Conservation (phyloP, 1,140 invertebrate species). For the Zaprionus davidi region DNA sequence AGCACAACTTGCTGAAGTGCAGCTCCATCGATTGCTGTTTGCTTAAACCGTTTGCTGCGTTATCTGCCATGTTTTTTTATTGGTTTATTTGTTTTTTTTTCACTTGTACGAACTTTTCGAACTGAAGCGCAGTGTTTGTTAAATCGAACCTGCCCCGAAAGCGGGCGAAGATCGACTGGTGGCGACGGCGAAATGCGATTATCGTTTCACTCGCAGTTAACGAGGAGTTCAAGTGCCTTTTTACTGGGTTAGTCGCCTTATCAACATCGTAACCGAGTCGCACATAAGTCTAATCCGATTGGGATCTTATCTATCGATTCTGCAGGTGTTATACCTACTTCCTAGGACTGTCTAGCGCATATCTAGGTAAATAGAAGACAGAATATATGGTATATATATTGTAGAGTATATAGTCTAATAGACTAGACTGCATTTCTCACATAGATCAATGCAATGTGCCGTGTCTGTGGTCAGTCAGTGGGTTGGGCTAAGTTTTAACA, state of each 20-base stretch:
- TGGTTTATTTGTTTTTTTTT: constrained; percentile 11
- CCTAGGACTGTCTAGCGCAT: neutral
- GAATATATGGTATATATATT: neutral
- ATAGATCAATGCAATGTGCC: neutral
- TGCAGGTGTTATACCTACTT: neutral
- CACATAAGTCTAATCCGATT: constrained; percentile 18
- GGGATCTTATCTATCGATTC: constrained; percentile 26
- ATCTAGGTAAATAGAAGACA: neutral
- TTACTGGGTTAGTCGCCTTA: constrained; percentile 11
- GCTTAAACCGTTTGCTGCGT: constrained; percentile 39
- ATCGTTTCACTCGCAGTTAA: constrained; percentile 25
- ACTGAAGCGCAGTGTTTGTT: neutral
- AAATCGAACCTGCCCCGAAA: constrained; percentile 3
- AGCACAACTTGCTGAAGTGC: constrained; percentile 67
- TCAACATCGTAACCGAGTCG: constrained; percentile 28
- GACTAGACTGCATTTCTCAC: neutral
- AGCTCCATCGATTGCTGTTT: constrained; percentile 53
- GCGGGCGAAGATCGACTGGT: constrained; percentile 21
- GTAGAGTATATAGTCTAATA: neutral
- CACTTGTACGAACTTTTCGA: neutral
- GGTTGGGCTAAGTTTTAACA: neutral
- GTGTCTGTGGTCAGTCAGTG: constrained; percentile 28
- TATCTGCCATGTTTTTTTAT: constrained; percentile 52
- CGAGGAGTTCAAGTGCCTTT: constrained; percentile 40
- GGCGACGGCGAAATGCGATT: constrained; percentile 14